Conservation (phyloP, 2,888 invertebrate genomes). For the Heliconius hortense region DNA sequence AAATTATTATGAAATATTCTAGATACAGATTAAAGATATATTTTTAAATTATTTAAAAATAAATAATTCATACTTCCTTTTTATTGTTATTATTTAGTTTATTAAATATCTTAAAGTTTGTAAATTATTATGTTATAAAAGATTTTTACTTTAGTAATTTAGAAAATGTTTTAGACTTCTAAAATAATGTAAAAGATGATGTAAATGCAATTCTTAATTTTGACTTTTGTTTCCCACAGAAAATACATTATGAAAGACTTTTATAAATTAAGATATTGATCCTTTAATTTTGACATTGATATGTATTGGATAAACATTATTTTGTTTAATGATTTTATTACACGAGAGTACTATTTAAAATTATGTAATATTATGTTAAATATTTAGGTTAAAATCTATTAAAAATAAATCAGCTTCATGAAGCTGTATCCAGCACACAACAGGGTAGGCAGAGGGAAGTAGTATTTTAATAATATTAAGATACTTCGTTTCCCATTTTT, state of each 20-base stretch:
- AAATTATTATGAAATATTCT: slow-evolving; percentile 17
- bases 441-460: too few relatives aligned
- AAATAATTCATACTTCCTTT: background rate
- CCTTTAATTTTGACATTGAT: slow-evolving; percentile 10
- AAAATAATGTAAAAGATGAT: background rate
- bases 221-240: background rate
- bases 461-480: too few relatives aligned
- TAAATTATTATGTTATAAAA: background rate
- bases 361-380: background rate
- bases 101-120: background rate
- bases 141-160: slow-evolving; percentile 4
- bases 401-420: too few relatives aligned
- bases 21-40: slow-evolving; percentile 6
- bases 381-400: background rate
- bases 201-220: background rate
- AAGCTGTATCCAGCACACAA: too few relatives aligned
- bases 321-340: background rate
- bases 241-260: background rate
- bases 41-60: background rate
- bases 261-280: background rate
- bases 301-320: background rate
- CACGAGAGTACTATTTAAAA: background rate
- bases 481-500: too few relatives aligned
- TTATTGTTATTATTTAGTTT: background rate
- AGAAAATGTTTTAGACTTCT: background rate